Percentiles rank a stretch among this genome's conserved stretches.
Evolutionary conservation across 2,113 vertebrate genomes (phyloP).

Genomic region (Ploceus nigricollis): DNA sequence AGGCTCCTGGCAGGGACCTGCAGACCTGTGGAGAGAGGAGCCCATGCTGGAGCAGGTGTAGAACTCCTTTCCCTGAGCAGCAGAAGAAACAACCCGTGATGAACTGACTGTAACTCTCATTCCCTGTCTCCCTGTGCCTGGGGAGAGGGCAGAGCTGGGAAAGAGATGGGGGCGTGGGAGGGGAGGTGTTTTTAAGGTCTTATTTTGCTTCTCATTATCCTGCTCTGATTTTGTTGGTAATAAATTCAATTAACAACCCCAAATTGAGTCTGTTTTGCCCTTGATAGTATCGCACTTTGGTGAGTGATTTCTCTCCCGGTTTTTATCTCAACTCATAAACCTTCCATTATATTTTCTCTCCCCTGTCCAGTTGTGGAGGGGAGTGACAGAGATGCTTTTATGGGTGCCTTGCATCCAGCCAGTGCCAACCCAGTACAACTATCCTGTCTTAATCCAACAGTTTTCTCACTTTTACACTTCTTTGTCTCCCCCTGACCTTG

Average conservation of each 20-base stretch:
- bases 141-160: neutral
- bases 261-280: neutral
- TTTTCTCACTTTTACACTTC: neutral
- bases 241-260: neutral
- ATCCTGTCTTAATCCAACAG: neutral
- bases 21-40: neutral
- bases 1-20: neutral
- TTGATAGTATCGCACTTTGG: neutral
- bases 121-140: neutral
- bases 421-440: neutral
- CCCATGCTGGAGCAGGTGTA: neutral
- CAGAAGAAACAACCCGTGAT: neutral
- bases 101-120: neutral
- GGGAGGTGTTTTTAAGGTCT: neutral
- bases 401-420: neutral
- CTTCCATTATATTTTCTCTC: neutral
- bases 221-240: neutral
- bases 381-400: neutral
- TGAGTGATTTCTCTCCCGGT: neutral
- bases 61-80: neutral
- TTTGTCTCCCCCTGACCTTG: neutral
- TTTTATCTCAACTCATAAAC: neutral
- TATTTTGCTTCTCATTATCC: neutral
- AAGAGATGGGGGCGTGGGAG: too few species aligned
- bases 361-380: fast-evolving